phyloP scores from a whole-genome alignment of 2,888 invertebrate genomes.

The Caenorhabditis sp. region DNA sequence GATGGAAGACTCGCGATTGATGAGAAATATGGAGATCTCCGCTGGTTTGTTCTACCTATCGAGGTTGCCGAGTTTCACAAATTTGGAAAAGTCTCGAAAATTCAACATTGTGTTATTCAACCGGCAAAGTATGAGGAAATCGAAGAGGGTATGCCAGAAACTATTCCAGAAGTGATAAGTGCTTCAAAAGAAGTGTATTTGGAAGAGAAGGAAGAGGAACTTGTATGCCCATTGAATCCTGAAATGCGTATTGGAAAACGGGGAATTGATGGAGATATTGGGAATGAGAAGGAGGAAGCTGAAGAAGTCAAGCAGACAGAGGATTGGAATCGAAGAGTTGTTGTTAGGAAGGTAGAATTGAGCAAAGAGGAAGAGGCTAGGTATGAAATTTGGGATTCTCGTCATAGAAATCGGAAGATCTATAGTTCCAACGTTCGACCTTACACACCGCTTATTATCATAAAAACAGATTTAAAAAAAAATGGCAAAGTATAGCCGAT shows the following conservation, averaged over 20 bases:
- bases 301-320: slow-evolving; percentile 37
- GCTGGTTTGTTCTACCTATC: slow-evolving; percentile 89
- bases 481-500: too few species aligned
- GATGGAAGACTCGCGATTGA: slow-evolving; percentile 82
- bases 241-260: background rate
- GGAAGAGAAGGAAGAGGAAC: background rate
- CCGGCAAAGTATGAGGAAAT: slow-evolving; percentile 11
- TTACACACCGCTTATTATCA: too few species aligned
- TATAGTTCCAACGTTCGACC: too few species aligned
- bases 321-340: slow-evolving; percentile 55
- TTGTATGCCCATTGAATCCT: background rate
- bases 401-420: too few species aligned
- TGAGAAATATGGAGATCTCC: slow-evolving; percentile 78
- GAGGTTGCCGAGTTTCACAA: slow-evolving; percentile 74
- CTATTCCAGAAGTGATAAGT: background rate
- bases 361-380: slow-evolving; percentile 31
- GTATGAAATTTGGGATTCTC: background rate
- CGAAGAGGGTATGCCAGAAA: background rate
- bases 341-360: slow-evolving; percentile 72
- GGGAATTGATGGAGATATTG: slow-evolving; percentile 26
- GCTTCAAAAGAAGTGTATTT: too few species aligned
- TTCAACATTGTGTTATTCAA: background rate
- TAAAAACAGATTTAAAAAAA: too few species aligned
- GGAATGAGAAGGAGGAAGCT: slow-evolving; percentile 6
- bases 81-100: slow-evolving; percentile 2